phyloP scores from a whole-genome alignment of 2,797 vertebrate species.

The Malurus splendens region DNA sequence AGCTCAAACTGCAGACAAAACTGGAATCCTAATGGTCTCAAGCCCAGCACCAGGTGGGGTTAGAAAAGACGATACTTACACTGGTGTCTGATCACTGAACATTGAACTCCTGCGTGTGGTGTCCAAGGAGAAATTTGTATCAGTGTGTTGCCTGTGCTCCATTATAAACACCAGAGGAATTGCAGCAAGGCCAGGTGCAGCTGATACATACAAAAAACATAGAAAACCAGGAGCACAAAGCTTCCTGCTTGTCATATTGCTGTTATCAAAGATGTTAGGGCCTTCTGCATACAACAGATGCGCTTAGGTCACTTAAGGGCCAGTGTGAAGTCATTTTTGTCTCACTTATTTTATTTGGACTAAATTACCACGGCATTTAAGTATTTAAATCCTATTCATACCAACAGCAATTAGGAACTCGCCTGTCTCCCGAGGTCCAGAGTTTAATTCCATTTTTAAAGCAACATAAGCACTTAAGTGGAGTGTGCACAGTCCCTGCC shows the following conservation, averaged over 20 bases:
- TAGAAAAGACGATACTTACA: neutral
- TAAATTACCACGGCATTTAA: neutral
- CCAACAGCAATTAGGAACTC: neutral
- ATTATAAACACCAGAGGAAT: neutral
- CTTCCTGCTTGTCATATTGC: neutral
- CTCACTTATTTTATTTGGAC: neutral
- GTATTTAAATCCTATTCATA: neutral
- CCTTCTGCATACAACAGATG: neutral
- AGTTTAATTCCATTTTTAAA: neutral
- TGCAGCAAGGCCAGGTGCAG: neutral
- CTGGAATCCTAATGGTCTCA: neutral
- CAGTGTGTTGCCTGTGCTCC: neutral
- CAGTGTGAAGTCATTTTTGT: neutral
- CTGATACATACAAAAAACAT: neutral
- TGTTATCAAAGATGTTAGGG: neutral
- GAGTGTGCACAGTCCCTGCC: neutral
- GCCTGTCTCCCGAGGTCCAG: neutral
- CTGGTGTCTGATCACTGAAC: neutral
- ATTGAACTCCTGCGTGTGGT: neutral
- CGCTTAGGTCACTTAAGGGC: neutral
- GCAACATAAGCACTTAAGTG: neutral
- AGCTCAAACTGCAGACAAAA: neutral
- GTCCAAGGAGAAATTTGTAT: neutral
- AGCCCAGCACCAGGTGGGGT: neutral
- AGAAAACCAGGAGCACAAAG: neutral